Percentiles rank a stretch among this genome's conserved stretches.
These are phyloP conservation scores for Sinocyclocheilus maitianheensis DNA, from an alignment of 2,113 vertebrate genomes.

Conservation along the genomic window DNA sequence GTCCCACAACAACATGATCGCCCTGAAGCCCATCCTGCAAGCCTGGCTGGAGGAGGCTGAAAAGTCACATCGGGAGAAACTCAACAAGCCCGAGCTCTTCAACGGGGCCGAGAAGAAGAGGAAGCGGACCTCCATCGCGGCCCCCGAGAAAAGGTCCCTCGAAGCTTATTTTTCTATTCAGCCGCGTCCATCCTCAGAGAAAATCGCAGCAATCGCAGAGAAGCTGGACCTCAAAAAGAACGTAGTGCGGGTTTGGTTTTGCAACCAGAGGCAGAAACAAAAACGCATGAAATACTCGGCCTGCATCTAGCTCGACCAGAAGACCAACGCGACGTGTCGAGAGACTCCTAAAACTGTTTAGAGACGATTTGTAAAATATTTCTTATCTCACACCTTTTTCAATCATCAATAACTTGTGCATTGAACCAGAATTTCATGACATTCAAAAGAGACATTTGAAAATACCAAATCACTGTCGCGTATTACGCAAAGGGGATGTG, in stretches of 20 bases:
- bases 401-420: constrained; percentile 77
- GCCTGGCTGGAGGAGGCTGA: constrained; percentile 98
- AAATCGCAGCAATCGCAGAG: constrained; percentile 96
- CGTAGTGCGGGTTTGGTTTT: constrained; percentile 98
- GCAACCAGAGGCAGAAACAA: constrained; percentile 99
- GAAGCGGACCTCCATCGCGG: constrained; percentile 96
- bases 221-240: constrained; percentile 99
- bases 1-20: constrained; percentile 99
- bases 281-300: constrained; percentile 99
- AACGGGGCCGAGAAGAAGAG: constrained; percentile 95
- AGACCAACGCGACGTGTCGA: constrained; percentile 56
- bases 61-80: constrained; percentile 96
- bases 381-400: constrained; percentile 73
- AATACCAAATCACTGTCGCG: constrained; percentile 60
- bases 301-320: constrained; percentile 80
- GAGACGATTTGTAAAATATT: constrained; percentile 80
- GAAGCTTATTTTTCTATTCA: constrained; percentile 98
- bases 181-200: constrained; percentile 95
- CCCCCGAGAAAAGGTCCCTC: constrained; percentile 94
- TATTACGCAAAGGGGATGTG: constrained; percentile 72
- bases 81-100: constrained; percentile 97
- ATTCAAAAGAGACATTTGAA: constrained; percentile 68
- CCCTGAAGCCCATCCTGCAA: constrained; percentile 96
- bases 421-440: constrained; percentile 70
- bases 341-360: constrained; percentile 72